Percentiles rank a stretch among this genome's conserved stretches.
Conservation (phyloP, 2,888 invertebrate genomes). For the Acheta domesticus region DNA sequence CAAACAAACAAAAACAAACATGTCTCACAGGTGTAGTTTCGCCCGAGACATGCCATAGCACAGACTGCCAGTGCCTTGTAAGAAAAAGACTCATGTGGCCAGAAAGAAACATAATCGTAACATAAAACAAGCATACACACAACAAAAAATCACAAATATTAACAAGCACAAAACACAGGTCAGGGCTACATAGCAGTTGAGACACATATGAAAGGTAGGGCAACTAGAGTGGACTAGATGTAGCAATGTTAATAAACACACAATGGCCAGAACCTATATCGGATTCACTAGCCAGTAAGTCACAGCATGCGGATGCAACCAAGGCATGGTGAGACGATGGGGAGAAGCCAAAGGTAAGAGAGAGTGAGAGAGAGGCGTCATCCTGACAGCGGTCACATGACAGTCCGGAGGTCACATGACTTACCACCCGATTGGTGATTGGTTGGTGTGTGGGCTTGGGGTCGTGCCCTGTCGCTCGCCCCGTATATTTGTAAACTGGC, state of each 20-base stretch:
- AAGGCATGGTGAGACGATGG: conserved; percentile 29
- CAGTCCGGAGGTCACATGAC: conserved; percentile 49
- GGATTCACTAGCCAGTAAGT: conserved; percentile 23
- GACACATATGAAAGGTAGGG: conserved; percentile 26
- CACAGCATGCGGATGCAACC: conserved; percentile 34
- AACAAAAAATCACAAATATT: conserved; percentile 27
- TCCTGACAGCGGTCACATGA: conserved; percentile 48
- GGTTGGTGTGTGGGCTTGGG: conserved; percentile 41
- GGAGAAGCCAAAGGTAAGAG: conserved; percentile 31
- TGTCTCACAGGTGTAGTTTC: conserved; percentile 1
- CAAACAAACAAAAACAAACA: background rate
- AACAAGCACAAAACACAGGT: conserved; percentile 18
- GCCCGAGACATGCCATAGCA: conserved; percentile 7
- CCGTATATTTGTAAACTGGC: conserved; percentile 50
- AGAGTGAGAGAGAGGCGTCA: conserved; percentile 37
- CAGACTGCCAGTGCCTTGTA: conserved; percentile 5
- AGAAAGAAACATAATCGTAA: conserved; percentile 20
- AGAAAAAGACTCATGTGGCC: background rate
- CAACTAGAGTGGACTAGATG: conserved; percentile 28
- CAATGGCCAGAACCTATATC: conserved; percentile 12
- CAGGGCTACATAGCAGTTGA: conserved; percentile 18
- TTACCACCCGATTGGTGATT: conserved; percentile 52
- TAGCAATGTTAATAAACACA: conserved; percentile 31
- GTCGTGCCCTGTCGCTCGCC: conserved; percentile 38
- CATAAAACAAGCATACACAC: conserved; percentile 21